These are phyloP conservation scores for Drosophila tsacasi DNA, from an alignment of 1,140 invertebrate genomes.

Conservation along the genomic window DNA sequence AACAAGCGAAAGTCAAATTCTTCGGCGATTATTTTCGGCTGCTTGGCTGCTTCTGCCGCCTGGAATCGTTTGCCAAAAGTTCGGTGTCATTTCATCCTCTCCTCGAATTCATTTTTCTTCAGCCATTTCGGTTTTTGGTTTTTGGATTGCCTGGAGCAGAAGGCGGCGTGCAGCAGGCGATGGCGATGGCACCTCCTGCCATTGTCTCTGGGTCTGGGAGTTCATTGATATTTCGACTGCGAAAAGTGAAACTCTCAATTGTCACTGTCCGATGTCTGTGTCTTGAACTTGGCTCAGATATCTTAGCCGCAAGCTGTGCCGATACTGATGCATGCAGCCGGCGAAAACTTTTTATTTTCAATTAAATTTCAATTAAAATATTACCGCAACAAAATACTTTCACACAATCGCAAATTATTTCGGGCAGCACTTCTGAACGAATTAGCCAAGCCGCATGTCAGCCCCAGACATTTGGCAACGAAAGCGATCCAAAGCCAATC, in stretches of 20 bases:
- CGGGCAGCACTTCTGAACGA: constrained; percentile 76
- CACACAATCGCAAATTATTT: constrained; percentile 75
- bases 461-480: constrained; percentile 62
- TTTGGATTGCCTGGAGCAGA: constrained; percentile 31
- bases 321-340: constrained; percentile 30
- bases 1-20: constrained; percentile 82
- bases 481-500: constrained; percentile 69
- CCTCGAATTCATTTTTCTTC: constrained; percentile 29
- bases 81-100: constrained; percentile 65
- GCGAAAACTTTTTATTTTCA: constrained; percentile 73
- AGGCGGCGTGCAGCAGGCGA: constrained; percentile 16
- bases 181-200: constrained; percentile 54
- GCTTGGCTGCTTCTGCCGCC: constrained; percentile 60
- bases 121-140: constrained; percentile 6
- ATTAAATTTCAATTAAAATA: constrained; percentile 82
- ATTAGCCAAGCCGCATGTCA: constrained; percentile 78
- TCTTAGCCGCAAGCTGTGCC: constrained; percentile 55
- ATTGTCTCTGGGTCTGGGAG: constrained; percentile 54
- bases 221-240: constrained; percentile 59
- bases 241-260: constrained; percentile 58
- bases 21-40: constrained; percentile 71
- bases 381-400: constrained; percentile 70
- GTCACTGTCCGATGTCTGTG: constrained; percentile 45
- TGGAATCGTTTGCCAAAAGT: constrained; percentile 53
- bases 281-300: constrained; percentile 61